Base-by-base conservation (phyloP, 2,797 vertebrate species). In the Acipenser ruthenus region DNA sequence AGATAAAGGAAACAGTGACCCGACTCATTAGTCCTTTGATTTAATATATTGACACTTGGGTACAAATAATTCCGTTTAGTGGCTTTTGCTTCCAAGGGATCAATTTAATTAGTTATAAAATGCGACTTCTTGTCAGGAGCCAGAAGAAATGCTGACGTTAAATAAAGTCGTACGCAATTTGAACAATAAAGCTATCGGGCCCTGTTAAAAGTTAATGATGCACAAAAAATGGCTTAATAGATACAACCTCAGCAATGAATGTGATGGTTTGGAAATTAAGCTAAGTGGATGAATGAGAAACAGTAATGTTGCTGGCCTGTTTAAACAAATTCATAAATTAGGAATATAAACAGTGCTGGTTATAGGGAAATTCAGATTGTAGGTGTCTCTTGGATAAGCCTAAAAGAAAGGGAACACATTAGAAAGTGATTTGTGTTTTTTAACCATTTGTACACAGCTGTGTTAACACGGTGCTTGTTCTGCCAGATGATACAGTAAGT, bases 51-150 rank as follows among this genome's bases (percentile, higher is more conserved):
- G 94, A 98, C 94, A 96, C 94, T 95, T 85, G 87, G 91, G 90
- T 92, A 91, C 90, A 91, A 97, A 97, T 95, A 96, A 98, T 95
- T 95, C 92, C 86, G 88, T 95, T 95, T 95, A 96, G 93, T 92
- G 90, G 92, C 90, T 92, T 92, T 89, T 89, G 87, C 91, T 87
- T 88, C 75, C 86, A 86, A 88, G 88, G 86, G 93, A 95, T 97
- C 94, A 95, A 96, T 98, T 98, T 95, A 96, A 99, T 98, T 98
- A 96, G 93, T 95, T 97, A 95, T 96, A 94, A 98, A 96, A 97
- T 96, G 93, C 90, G 92, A 93, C 91, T 95, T 88, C 89, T 89
- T 94, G 93, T 96, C 92, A 93, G 87, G 85, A 93, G 89, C 91
- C 90, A 91, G 89, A 92, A 92, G 89, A 98, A 98, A 92, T 87